Conservation (phyloP, 2,797 vertebrate species). For the Halcyon leucocephala region DNA sequence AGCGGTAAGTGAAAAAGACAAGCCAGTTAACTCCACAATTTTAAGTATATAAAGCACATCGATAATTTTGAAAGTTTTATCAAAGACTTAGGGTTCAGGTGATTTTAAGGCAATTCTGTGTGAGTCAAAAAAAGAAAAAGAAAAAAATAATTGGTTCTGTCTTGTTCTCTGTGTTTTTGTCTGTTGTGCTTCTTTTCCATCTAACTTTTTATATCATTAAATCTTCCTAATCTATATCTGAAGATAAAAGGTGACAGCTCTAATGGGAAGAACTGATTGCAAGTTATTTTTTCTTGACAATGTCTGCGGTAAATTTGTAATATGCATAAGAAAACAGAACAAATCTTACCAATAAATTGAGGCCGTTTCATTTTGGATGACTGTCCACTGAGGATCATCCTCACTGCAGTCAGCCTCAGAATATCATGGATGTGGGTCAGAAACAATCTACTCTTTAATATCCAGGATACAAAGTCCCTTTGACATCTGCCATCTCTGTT, state of each 20-base stretch:
- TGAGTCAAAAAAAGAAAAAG: neutral
- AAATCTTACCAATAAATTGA: neutral
- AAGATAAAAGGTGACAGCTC: neutral
- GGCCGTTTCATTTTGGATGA: neutral
- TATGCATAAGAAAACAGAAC: slow-evolving; percentile 15
- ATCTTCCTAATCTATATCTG: neutral
- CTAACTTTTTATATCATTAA: neutral
- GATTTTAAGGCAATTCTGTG: neutral
- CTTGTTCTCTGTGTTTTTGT: neutral
- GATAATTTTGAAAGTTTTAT: neutral
- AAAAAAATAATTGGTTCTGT: neutral
- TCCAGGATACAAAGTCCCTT: neutral
- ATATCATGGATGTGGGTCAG: neutral
- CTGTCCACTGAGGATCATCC: neutral
- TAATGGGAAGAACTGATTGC: neutral
- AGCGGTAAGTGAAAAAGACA: neutral
- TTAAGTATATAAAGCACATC: neutral
- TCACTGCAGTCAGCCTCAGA: neutral
- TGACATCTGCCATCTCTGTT: slow-evolving; percentile 10
- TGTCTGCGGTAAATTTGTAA: neutral
- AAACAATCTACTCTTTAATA: neutral
- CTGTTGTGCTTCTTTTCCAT: neutral
- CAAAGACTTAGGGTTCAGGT: neutral
- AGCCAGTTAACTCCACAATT: neutral
- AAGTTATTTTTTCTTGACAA: neutral